Evolutionary conservation across 2,888 invertebrate species (phyloP).

Genomic region (Drosophila crucigera): DNA sequence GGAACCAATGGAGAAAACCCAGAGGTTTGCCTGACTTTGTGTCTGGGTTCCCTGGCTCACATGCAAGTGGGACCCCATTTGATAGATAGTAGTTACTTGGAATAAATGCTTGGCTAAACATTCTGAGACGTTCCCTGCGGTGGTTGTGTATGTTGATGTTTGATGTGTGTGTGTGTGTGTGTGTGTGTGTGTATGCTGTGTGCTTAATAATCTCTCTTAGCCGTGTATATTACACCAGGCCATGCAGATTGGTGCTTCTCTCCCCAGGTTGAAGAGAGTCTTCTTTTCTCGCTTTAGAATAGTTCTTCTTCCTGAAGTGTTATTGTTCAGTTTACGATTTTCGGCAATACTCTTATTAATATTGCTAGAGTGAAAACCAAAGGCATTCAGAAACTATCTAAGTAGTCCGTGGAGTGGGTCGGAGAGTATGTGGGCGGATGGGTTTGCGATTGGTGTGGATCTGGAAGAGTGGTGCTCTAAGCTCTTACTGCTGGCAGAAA

Average conservation of each 20-base stretch:
- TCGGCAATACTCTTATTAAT: not conserved
- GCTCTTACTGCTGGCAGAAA: conserved; percentile 17
- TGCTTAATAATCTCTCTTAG: conserved; percentile 5
- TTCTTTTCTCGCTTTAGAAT: not conserved
- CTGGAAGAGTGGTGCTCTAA: conserved; percentile 3
- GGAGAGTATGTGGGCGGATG: not conserved
- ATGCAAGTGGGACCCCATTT: conserved; percentile 20
- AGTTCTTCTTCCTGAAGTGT: not conserved
- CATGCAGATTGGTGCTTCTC: not conserved
- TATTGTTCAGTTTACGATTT: not conserved
- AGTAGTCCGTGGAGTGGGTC: not conserved
- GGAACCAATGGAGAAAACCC: not conserved
- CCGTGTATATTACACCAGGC: not conserved
- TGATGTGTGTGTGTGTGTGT: not conserved
- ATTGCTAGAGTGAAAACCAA: not conserved
- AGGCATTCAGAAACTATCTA: conserved; percentile 1
- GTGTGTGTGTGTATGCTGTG: not conserved
- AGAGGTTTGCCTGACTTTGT: conserved; percentile 3
- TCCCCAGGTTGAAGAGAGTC: not conserved
- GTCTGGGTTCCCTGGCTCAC: conserved; percentile 12
- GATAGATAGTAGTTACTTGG: conserved; percentile 27
- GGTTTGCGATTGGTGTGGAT: not conserved
- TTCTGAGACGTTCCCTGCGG: conserved; percentile 4
- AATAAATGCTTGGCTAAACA: conserved; percentile 24
- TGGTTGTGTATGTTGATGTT: not conserved